Evolutionary conservation across 2,888 invertebrate species (phyloP), one percentile per base, ranked within the genome.

Genomic region (Argyra leucocephala): DNA sequence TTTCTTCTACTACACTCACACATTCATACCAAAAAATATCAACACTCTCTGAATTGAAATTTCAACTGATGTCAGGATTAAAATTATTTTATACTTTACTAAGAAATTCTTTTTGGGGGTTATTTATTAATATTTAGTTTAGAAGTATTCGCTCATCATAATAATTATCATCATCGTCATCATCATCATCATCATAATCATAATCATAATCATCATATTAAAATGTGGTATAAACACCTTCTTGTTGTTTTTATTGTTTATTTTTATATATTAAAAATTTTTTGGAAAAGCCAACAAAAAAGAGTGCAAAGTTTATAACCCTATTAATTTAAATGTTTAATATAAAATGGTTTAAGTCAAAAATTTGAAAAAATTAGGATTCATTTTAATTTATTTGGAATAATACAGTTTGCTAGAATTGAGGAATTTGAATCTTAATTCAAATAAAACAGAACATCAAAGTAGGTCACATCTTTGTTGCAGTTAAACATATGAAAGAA

Each of bases 21-120:
- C 58, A 15, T 57, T 60, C 57, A 69, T 66, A 69, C 69, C 69
- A 68, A 65, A 67, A 76, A 76, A 75, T 71, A 72, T 70, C 73
- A 7, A 31, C 5, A 31, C 31, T 7, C 31, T 31, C 10, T 10
- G 6, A 31, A 31, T 31, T 31, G 31, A 31, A 31, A 7, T 31
- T 31, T 31, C 10, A 7, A 7, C 31, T 31, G 5, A 31, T 31
- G 10, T 31, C 5, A 31, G 10, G 31, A 31, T 31, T 31, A 31
- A 31, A 31, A 31, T 7, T 48, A 2, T 3, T 48, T 15, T 18
- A 18, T 3, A 48, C 4, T 10, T 18, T 18, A 18, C 48, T 2
- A 18, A 48, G 2, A 18, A 48, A 2, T 18, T 48, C 2, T 18
- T 48, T 48, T 48, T 48, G 48, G 18, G 12, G 7, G 48, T 48